A percentile compares a stretch with the other conserved stretches of the same genome.
Conservation (phyloP, 2,888 invertebrate genomes). For the Sipunculus nudus region DNA sequence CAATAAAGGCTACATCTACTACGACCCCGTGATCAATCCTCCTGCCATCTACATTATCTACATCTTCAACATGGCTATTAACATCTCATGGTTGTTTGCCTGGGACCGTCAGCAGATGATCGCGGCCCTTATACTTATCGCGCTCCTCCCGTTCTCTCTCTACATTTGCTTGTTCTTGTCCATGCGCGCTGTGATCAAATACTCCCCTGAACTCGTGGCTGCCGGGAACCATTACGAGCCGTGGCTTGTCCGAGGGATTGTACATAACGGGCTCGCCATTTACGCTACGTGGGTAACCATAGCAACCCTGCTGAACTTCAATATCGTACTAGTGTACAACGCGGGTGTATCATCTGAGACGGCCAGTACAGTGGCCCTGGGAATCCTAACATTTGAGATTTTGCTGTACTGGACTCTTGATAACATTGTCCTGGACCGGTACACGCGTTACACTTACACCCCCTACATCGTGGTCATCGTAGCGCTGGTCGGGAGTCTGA, state of each 20-base stretch:
- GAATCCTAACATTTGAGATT: no score
- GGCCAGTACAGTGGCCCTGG: no score
- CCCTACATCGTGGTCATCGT: no score
- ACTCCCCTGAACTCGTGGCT: background rate
- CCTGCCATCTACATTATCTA: conserved; percentile 37
- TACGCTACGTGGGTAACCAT: conserved; percentile 54
- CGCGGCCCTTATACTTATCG: conserved; percentile 41
- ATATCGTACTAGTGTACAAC: conserved; percentile 44
- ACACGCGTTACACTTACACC: no score
- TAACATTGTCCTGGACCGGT: no score
- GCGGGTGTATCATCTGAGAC: conserved; percentile 26
- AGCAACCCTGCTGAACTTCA: conserved; percentile 50
- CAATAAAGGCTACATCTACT: conserved; percentile 45
- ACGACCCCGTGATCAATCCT: conserved; percentile 42
- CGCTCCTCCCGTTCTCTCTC: conserved; percentile 42
- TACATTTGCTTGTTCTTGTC: conserved; percentile 44
- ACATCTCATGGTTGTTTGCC: conserved; percentile 47
- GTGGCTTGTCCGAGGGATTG: conserved; percentile 50
- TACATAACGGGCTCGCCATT: conserved; percentile 53
- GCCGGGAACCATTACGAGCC: conserved; percentile 34
- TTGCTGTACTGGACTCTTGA: no score
- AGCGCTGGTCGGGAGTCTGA: no score
- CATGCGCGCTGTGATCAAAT: conserved; percentile 33
- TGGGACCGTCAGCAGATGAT: conserved; percentile 45
- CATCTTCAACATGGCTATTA: conserved; percentile 38